phyloP scores from a whole-genome alignment of 2,113 vertebrate species.

The Prinia subflava region DNA sequence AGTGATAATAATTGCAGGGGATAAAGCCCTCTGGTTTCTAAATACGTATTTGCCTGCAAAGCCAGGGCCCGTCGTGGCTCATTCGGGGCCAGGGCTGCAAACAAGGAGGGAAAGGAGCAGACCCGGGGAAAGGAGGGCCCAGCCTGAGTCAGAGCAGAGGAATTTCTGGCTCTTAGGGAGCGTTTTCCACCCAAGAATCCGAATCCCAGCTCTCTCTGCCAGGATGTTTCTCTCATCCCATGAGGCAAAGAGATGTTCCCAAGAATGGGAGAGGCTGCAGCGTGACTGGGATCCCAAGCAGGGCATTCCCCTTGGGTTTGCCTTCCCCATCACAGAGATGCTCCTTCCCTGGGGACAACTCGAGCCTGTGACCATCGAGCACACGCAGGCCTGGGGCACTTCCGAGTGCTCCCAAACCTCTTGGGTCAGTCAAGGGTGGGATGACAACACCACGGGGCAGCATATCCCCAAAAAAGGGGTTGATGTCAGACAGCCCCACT shows the following conservation, averaged over 20 bases:
- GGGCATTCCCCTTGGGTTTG: not conserved
- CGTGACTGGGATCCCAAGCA: not conserved
- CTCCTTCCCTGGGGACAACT: not conserved
- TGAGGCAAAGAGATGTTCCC: not conserved
- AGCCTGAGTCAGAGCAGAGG: not conserved
- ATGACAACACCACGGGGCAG: not conserved
- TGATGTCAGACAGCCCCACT: not conserved
- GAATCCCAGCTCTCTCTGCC: not conserved
- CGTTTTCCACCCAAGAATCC: not conserved
- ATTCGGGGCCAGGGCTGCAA: not conserved
- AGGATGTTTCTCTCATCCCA: not conserved
- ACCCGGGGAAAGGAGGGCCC: not conserved
- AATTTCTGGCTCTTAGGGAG: not conserved
- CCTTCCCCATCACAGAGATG: not conserved
- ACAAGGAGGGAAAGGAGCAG: not conserved
- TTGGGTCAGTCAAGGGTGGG: not conserved
- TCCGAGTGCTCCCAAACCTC: not conserved
- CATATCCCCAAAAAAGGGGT: fast-evolving
- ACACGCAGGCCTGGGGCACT: fast-evolving
- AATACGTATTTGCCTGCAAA: not conserved
- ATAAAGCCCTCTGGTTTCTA: constrained; percentile 23
- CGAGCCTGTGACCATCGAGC: fast-evolving
- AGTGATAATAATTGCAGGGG: constrained; percentile 30
- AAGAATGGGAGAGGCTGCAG: not conserved
- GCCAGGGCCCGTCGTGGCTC: not conserved